Percentiles rank a stretch among this genome's conserved stretches.
These are phyloP conservation scores for Melanchra persicariae DNA, from an alignment of 2,888 invertebrate genomes.

Conservation along the genomic window DNA sequence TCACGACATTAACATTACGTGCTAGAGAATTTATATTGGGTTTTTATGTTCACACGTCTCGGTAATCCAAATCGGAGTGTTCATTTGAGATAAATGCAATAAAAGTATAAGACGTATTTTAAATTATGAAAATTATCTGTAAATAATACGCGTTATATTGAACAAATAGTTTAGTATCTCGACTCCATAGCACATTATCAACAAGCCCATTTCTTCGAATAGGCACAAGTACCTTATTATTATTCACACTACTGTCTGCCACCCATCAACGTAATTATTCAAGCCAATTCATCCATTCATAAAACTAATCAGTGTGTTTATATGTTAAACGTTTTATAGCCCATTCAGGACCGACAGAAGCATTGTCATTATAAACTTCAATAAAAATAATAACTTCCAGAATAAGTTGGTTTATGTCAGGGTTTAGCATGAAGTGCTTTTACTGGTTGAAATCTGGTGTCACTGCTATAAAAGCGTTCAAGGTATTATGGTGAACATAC, in stretches of 20 bases:
- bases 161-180: not conserved
- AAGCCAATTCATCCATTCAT: constrained; percentile 63
- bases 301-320: constrained; percentile 60
- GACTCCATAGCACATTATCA: not conserved
- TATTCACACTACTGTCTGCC: constrained; percentile 41
- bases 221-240: constrained; percentile 38
- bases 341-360: constrained; percentile 44
- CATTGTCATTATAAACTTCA: constrained; percentile 51
- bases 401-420: constrained; percentile 52
- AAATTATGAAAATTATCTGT: constrained; percentile 21
- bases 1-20: constrained; percentile 22
- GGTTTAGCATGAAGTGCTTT: constrained; percentile 30
- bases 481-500: constrained; percentile 12
- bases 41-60: constrained; percentile 35
- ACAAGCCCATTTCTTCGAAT: constrained; percentile 27
- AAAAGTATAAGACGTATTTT: constrained; percentile 10
- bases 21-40: constrained; percentile 31
- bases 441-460: constrained; percentile 24
- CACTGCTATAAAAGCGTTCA: not conserved
- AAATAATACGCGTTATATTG: constrained; percentile 14
- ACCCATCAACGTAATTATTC: constrained; percentile 47
- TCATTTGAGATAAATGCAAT: constrained; percentile 27
- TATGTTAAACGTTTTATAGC: constrained; percentile 64
- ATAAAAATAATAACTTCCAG: constrained; percentile 53
- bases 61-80: constrained; percentile 26